Percentiles rank a stretch among this genome's conserved stretches.
phyloP scores from a whole-genome alignment of 2,888 invertebrate genomes.

The Pycnomerus fuliginosus region DNA sequence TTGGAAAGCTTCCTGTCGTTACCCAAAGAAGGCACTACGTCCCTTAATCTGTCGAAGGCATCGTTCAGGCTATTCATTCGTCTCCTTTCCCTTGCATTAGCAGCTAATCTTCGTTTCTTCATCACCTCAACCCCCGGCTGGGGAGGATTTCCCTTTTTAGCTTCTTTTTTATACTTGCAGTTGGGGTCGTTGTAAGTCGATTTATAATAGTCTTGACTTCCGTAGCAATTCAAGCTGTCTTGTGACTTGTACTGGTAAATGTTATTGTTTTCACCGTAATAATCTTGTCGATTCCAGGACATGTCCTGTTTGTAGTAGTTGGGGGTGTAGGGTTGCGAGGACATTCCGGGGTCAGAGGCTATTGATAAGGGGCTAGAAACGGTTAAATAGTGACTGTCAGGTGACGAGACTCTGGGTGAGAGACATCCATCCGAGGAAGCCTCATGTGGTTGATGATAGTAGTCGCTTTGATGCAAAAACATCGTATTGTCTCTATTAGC shows the following conservation, averaged over 20 bases:
- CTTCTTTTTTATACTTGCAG: constrained; percentile 27
- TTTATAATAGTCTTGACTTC: constrained; percentile 38
- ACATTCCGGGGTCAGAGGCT: constrained; percentile 48
- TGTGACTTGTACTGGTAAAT: constrained; percentile 44
- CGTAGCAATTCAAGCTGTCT: constrained; percentile 34
- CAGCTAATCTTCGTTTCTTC: constrained; percentile 65
- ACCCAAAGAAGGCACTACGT: constrained; percentile 69
- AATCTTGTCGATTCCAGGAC: constrained; percentile 38
- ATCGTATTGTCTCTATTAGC: constrained; percentile 22
- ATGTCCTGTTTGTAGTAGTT: constrained; percentile 43
- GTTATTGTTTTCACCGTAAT: constrained; percentile 50
- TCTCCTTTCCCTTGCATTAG: constrained; percentile 71
- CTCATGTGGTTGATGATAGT: constrained; percentile 32
- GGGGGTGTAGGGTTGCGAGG: constrained; percentile 49
- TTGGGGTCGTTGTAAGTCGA: constrained; percentile 21
- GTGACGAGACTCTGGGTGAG: constrained; percentile 47
- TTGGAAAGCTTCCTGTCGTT: constrained; percentile 72
- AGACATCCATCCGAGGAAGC: constrained; percentile 48
- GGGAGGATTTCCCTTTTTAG: constrained; percentile 21
- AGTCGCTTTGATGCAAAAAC: constrained; percentile 40
- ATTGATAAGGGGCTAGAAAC: constrained; percentile 43
- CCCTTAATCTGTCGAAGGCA: constrained; percentile 69
- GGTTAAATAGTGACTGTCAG: constrained; percentile 45
- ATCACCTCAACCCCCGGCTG: constrained; percentile 48
- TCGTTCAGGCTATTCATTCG: constrained; percentile 74